Conservation (phyloP, 1,140 invertebrate genomes). For the Drosophila nikananu region DNA sequence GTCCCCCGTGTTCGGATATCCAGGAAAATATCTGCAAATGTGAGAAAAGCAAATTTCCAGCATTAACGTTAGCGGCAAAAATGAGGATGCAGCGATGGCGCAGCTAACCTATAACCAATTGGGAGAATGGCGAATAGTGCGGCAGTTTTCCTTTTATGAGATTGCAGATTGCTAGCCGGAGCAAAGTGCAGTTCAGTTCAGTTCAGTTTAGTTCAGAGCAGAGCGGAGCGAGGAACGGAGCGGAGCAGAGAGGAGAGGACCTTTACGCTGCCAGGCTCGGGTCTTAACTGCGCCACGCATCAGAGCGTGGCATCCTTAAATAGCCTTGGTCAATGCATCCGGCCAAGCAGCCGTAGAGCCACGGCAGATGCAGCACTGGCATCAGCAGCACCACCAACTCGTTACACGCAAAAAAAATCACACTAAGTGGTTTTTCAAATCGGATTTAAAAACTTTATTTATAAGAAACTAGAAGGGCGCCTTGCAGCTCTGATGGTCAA, state of each 20-base stretch:
- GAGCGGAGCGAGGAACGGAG: neutral
- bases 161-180: conserved; percentile 43
- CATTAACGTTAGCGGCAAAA: conserved; percentile 12
- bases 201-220: neutral
- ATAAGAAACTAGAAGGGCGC: neutral
- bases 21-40: conserved; percentile 44
- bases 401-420: conserved; percentile 11
- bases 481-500: neutral
- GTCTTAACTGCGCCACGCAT: conserved; percentile 79
- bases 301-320: conserved; percentile 79
- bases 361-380: conserved; percentile 22
- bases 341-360: conserved; percentile 34
- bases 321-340: conserved; percentile 70
- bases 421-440: neutral
- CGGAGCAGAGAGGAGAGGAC: conserved; percentile 28
- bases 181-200: conserved; percentile 24
- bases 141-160: conserved; percentile 37
- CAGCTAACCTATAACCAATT: conserved; percentile 29
- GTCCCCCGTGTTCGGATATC: conserved; percentile 21
- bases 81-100: neutral
- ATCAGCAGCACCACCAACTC: conserved; percentile 5
- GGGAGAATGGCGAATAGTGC: neutral
- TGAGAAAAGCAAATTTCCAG: conserved; percentile 38
- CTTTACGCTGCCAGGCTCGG: conserved; percentile 64
- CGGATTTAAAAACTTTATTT: neutral